Evolutionary conservation across 1,140 invertebrate genomes (phyloP), one percentile per base, ranked within the genome.

Genomic region (Macrosteles quadrilineatus): DNA sequence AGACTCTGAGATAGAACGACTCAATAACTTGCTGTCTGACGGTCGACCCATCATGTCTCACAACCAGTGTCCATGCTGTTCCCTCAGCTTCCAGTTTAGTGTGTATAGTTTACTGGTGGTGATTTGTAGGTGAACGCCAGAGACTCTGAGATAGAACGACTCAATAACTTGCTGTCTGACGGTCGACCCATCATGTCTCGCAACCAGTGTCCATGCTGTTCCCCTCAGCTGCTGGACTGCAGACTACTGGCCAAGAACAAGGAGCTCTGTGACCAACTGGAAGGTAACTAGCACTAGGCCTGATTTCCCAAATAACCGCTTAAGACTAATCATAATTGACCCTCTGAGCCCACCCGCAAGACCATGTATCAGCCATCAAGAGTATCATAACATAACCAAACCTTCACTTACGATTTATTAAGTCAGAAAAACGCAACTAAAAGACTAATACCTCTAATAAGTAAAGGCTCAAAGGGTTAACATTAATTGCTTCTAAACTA

Each of bases 191-290:
- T 50, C 6, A 50, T 50, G 47, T 17, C 47, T 50, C 47, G n/a
- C 47, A 50, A 50, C 47, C 47, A 50, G 47, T 50, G 47, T 50
- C 47, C 6, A 4, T 50, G 47, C n/a, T 50, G 47, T n/a, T 50
- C 47, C 4, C 47, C 47, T 4, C 47, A 50, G 47, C 47, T 50
- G 47, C n/a, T 50, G 14, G 47, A 50, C n/a, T 50, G 47, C 21
- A 4, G 47, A 19, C 47, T 50, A n/a, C 47, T 50, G 4, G 21
- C 47, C 4, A 50, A 50, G 47, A 50, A 50, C 47, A 50, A 50
- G 14, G 14, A 17, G 21, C 47, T 50, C 4, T 17, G 6, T 19
- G 47, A 50, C 14, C 47, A 50, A 50, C 47, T 50, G 14, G 47
- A 50, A 19, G 47, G 47, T 50, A 21, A 40, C 36, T n/a, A n/a